Evolutionary conservation across 2,113 vertebrate species (phyloP), one percentile per base, ranked within the genome.

Genomic region (Halichoerus grypus): DNA sequence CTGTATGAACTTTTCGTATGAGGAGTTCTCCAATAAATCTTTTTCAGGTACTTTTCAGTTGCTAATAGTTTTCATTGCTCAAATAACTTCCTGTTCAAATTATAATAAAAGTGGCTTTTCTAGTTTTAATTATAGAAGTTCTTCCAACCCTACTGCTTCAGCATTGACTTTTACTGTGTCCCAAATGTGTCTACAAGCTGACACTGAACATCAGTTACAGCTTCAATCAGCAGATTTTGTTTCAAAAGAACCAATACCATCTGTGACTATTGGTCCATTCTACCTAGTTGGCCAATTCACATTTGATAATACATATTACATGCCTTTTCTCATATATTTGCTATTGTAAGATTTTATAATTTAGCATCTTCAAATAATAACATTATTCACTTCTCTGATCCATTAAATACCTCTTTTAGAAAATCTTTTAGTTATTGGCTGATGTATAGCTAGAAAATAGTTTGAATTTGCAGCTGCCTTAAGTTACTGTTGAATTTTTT

Each of bases 1-100:
- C 12, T 91, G 72, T 53, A 28, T 82, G 51, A 92, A 24, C 7
- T 51, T 72, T 72, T 91, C 69, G 14, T 84, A n/a, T 67, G 28
- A 80, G 46, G 22, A 69, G 11, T 90, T 92, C 49, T 94, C 71
- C 42, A 71, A 39, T 49, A 88, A 14, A 77, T 39, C 39, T 90
- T 83, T n/a, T 67, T 21, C 26, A 72, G 59, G 33, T 86, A 31
- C 10, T 83, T 89, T 71, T 31, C 24, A 86, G n/a, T 87, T 94
- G 84, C 36, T 77, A 49, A 94, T 69, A n/a, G 63, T 57, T 81
- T 95, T 79, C 59, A 61, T 87, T 97, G 87, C 71, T 77, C 94
- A 33, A 26, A 39, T 89, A 85, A 81, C 59, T 87, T 94, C 84
- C 83, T 89, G 21, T 67, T 94, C 72, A 85, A 88, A 67, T 86